phyloP scores from a whole-genome alignment of 2,113 vertebrate genomes.

The Gasterosteus nipponicus region DNA sequence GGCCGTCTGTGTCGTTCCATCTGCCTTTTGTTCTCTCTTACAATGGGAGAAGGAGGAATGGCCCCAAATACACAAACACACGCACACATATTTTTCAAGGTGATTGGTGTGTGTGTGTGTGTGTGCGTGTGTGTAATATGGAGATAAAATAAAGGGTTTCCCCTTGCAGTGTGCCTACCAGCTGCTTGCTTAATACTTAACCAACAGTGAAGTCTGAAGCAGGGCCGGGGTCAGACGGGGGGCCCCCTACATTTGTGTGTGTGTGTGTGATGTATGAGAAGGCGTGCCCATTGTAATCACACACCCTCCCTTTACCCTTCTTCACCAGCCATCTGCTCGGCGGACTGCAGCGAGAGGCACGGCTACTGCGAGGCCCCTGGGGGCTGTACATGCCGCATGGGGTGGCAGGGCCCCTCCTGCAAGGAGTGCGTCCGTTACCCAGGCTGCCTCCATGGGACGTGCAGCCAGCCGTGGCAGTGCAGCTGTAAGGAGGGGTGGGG shows the following conservation, averaged over 20 bases:
- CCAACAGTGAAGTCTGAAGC: slow-evolving; percentile 76
- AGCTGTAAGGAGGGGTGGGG: slow-evolving; percentile 89
- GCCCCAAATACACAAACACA: slow-evolving; percentile 31
- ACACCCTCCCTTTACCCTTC: slow-evolving; percentile 46
- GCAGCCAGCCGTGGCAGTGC: slow-evolving; percentile 87
- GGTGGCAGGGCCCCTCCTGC: slow-evolving; percentile 90
- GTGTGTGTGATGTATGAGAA: slow-evolving; percentile 51
- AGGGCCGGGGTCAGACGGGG: slow-evolving; percentile 63
- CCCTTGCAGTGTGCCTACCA: slow-evolving; percentile 76
- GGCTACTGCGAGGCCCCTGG: slow-evolving; percentile 89
- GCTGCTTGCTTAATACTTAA: slow-evolving; percentile 83
- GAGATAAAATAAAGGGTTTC: slow-evolving; percentile 68
- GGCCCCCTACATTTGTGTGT: slow-evolving; percentile 46
- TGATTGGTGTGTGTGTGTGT: slow-evolving; percentile 45
- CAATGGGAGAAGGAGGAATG: slow-evolving; percentile 60
- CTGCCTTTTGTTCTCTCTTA: slow-evolving; percentile 74
- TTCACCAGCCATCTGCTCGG: slow-evolving; percentile 83
- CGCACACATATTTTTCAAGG: slow-evolving; percentile 48
- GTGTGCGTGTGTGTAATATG: slow-evolving; percentile 33
- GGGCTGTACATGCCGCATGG: slow-evolving; percentile 89
- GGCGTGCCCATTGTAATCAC: slow-evolving; percentile 72
- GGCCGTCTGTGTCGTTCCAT: slow-evolving; percentile 35
- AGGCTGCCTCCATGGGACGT: slow-evolving; percentile 87
- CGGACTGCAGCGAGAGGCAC: slow-evolving; percentile 86
- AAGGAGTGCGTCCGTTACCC: slow-evolving; percentile 86